Evolutionary conservation across 2,888 invertebrate species (phyloP).

Genomic region (Melieria omissa): DNA sequence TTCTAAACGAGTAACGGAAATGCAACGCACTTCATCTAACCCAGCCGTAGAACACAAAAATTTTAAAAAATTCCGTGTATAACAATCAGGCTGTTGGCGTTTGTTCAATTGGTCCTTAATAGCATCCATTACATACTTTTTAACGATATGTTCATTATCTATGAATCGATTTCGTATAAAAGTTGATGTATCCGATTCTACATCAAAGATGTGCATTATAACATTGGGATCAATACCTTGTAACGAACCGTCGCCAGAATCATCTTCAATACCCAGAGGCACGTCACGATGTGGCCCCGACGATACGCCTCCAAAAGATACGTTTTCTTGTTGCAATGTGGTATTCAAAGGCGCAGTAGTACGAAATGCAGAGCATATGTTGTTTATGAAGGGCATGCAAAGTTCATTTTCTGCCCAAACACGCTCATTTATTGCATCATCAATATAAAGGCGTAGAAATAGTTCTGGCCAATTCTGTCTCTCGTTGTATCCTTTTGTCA

Average conservation of each 20-base stretch:
- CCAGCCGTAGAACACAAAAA: conserved; percentile 88
- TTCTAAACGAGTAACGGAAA: conserved; percentile 75
- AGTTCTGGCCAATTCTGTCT: conserved; percentile 90
- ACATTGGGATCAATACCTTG: conserved; percentile 66
- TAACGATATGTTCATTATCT: conserved; percentile 67
- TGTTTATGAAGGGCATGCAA: conserved; percentile 91
- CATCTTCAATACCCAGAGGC: conserved; percentile 68
- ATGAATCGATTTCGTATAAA: conserved; percentile 71
- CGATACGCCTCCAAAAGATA: conserved; percentile 13
- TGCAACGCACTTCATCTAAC: conserved; percentile 76
- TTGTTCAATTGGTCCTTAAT: conserved; percentile 88
- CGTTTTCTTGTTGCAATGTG: conserved; percentile 52
- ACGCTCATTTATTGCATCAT: conserved; percentile 93
- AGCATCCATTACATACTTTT: conserved; percentile 84
- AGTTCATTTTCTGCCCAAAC: conserved; percentile 94
- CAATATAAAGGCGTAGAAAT: conserved; percentile 92
- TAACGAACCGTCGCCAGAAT: conserved; percentile 65
- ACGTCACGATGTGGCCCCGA: conserved; percentile 48
- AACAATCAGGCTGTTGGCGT: conserved; percentile 86
- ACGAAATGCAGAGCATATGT: conserved; percentile 74
- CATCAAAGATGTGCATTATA: conserved; percentile 57
- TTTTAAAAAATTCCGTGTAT: conserved; percentile 88
- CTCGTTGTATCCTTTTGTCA: conserved; percentile 84
- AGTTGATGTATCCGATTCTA: conserved; percentile 67
- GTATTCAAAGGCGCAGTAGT: conserved; percentile 60